phyloP scores from a whole-genome alignment of 2,113 vertebrate genomes.

The Platichthys flesus region DNA sequence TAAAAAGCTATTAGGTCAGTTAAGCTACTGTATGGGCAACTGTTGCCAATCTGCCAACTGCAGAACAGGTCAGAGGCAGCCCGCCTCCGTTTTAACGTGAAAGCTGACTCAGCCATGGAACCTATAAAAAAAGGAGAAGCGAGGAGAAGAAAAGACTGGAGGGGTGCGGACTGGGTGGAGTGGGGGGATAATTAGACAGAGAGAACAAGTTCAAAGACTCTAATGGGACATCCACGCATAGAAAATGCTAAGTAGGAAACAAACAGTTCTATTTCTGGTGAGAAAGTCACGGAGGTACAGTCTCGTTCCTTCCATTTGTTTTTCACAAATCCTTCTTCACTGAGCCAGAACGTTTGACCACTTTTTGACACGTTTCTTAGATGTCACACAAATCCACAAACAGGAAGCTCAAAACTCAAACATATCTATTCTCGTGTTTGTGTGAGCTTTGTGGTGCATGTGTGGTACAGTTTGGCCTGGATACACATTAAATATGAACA shows the following conservation, averaged over 20 bases:
- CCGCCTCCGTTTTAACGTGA: neutral
- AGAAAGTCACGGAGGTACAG: slow-evolving; percentile 37
- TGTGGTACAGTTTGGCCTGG: slow-evolving; percentile 44
- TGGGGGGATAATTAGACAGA: neutral
- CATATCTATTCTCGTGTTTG: neutral
- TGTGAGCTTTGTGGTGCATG: neutral
- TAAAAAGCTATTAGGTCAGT: too few species aligned
- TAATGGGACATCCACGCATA: neutral
- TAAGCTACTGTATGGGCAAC: neutral
- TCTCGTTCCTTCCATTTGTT: slow-evolving; percentile 30
- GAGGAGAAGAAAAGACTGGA: neutral
- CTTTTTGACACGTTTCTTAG: slow-evolving; percentile 10
- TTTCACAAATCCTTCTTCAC: slow-evolving; percentile 48
- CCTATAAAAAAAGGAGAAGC: too few species aligned
- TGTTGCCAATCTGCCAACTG: neutral
- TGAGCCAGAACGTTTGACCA: slow-evolving; percentile 22
- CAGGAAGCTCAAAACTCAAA: neutral
- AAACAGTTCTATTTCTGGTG: slow-evolving; percentile 61
- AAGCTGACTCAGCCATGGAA: neutral
- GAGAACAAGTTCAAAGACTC: neutral
- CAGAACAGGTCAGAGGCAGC: too few species aligned
- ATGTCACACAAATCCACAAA: neutral
- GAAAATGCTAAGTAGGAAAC: slow-evolving; percentile 30
- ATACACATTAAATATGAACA: slow-evolving; percentile 73
- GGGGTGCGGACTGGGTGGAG: slow-evolving; percentile 9